A percentile compares a stretch with the other conserved stretches of the same genome.
These are phyloP conservation scores for Eurosta solidaginis DNA, from an alignment of 1,140 invertebrate species.

Conservation along the genomic window DNA sequence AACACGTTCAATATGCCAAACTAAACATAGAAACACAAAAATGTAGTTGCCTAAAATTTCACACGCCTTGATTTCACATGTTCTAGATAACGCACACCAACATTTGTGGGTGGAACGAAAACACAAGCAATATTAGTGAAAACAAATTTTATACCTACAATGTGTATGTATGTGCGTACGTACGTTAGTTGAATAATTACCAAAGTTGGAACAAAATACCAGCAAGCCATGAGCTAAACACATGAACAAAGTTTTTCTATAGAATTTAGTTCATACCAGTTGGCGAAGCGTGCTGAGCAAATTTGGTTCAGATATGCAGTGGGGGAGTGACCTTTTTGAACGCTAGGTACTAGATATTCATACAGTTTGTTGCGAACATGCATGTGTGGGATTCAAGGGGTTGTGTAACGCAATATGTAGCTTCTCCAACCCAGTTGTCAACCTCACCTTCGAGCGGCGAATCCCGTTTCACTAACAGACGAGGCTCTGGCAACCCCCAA, in stretches of 20 bases:
- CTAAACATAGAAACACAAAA: not conserved
- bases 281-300: not conserved
- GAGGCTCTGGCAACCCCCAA: too few species aligned
- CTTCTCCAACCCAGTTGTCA: too few species aligned
- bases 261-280: not conserved
- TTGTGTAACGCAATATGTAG: too few species aligned
- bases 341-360: too few species aligned
- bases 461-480: too few species aligned
- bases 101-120: not conserved
- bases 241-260: not conserved
- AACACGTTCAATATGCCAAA: not conserved
- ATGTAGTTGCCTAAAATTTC: not conserved
- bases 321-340: too few species aligned
- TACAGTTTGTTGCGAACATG: too few species aligned
- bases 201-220: conserved; percentile 16
- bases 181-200: conserved; percentile 5
- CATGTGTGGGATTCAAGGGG: too few species aligned
- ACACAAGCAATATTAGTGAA: not conserved
- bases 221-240: not conserved
- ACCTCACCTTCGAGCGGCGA: too few species aligned
- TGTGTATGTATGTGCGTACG: too few species aligned
- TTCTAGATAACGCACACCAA: not conserved
- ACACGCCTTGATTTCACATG: not conserved
- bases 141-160: too few species aligned
- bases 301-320: not conserved